Evolutionary conservation across 2,113 vertebrate species (phyloP).

Genomic region (Campylomormyrus tamandua): DNA sequence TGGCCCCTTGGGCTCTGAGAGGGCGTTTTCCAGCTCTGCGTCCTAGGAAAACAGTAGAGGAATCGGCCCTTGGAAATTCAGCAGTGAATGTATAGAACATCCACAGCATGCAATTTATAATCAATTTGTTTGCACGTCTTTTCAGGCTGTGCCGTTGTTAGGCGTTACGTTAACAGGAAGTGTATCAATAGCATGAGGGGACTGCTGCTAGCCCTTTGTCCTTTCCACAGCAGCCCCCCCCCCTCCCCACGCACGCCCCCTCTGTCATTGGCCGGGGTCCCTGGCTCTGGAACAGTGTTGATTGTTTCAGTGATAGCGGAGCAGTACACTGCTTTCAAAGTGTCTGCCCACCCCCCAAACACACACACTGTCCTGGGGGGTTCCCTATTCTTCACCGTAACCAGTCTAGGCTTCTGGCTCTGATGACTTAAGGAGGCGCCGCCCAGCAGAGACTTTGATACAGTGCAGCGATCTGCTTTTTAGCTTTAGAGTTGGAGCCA

Average conservation of each 20-base stretch:
- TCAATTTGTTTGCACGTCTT: neutral
- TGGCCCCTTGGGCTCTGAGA: neutral
- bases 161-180: neutral
- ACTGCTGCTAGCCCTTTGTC: neutral
- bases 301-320: neutral
- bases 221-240: neutral
- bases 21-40: slow-evolving; percentile 12
- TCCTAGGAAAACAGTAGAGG: slow-evolving; percentile 53
- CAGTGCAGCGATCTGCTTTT: neutral
- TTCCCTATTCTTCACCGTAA: neutral
- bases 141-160: neutral
- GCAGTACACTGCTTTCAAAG: neutral
- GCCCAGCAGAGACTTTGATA: neutral
- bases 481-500: neutral
- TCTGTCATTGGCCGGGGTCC: neutral
- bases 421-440: neutral
- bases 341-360: neutral
- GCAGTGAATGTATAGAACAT: neutral
- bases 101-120: neutral
- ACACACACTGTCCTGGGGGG: neutral
- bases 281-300: neutral
- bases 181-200: neutral
- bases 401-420: neutral
- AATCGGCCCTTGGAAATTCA: slow-evolving; percentile 7
- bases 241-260: neutral